These are phyloP conservation scores for Hartigia nigra DNA, from an alignment of 2,888 invertebrate genomes.

Conservation along the genomic window DNA sequence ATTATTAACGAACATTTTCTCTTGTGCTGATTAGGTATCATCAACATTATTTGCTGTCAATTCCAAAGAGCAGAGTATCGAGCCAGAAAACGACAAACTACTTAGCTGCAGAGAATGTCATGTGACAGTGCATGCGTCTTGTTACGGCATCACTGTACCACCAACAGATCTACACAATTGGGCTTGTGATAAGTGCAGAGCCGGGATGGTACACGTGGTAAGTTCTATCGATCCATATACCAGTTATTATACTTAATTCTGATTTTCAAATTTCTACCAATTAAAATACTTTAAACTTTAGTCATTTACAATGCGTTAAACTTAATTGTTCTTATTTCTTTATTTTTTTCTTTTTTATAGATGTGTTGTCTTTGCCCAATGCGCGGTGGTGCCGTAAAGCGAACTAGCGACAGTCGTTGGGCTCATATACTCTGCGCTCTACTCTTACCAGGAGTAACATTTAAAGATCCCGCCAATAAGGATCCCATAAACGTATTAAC, in stretches of 20 bases:
- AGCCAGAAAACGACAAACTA: conserved; percentile 63
- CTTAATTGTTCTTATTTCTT: background rate
- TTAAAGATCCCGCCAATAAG: conserved; percentile 65
- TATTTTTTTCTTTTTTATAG: conserved; percentile 42
- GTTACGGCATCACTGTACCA: conserved; percentile 63
- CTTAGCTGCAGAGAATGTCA: conserved; percentile 70
- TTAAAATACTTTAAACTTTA: no score
- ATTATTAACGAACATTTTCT: background rate
- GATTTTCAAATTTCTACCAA: background rate
- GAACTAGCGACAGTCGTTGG: conserved; percentile 73
- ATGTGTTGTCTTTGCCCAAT: conserved; percentile 70
- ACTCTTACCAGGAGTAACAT: conserved; percentile 73
- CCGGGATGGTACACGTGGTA: conserved; percentile 58
- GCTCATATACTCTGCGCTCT: conserved; percentile 76
- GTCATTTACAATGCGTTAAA: background rate
- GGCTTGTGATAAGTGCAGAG: conserved; percentile 65
- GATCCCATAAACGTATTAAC: conserved; percentile 61
- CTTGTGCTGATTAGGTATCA: conserved; percentile 46
- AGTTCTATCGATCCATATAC: conserved; percentile 27
- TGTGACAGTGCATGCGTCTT: conserved; percentile 71
- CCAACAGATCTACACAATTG: conserved; percentile 59
- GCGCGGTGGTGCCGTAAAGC: conserved; percentile 74
- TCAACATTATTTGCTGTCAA: conserved; percentile 59
- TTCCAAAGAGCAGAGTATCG: conserved; percentile 57
- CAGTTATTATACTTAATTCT: background rate